A percentile compares a stretch with the other conserved stretches of the same genome.
These are phyloP conservation scores for Chondrilla cf. caribensis DNA, from an alignment of 37 sponge, comb jelly and placozoan species.

Conservation along the genomic window DNA sequence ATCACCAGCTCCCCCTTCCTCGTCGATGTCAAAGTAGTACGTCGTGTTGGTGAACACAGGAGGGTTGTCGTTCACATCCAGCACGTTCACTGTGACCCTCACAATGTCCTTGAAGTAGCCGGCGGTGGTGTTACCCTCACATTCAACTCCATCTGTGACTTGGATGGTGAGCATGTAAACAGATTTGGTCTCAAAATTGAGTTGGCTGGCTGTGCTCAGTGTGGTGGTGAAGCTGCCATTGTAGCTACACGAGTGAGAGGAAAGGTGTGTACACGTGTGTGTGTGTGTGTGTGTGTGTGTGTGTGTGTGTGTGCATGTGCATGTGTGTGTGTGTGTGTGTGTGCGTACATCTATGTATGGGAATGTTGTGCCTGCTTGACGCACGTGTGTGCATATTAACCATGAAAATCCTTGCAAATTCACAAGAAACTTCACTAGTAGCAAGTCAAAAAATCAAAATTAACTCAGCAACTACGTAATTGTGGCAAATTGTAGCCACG, in stretches of 20 bases:
- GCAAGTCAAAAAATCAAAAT: too few species aligned
- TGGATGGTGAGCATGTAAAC: neutral
- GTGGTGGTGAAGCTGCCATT: too few species aligned
- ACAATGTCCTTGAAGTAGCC: neutral
- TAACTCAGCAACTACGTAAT: too few species aligned
- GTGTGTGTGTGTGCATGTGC: neutral
- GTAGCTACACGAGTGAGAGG: too few species aligned
- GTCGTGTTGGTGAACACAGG: neutral
- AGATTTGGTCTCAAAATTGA: neutral
- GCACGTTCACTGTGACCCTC: neutral
- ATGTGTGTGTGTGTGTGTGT: neutral
- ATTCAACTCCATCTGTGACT: neutral
- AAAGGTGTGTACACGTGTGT: neutral
- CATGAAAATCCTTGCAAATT: too few species aligned
- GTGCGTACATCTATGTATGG: neutral
- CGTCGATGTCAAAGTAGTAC: neutral
- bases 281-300: neutral
- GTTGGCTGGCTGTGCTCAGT: neutral
- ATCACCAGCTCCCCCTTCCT: neutral
- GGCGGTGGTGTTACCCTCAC: neutral
- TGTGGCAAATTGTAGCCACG: too few species aligned
- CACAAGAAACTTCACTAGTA: too few species aligned
- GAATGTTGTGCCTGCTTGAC: neutral
- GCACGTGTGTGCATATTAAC: too few species aligned
- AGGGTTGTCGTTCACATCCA: slow-evolving; percentile 8